A percentile compares a stretch with the other conserved stretches of the same genome.
These are phyloP conservation scores for Aphyosemion australe DNA, from an alignment of 2,113 vertebrate species.

Conservation along the genomic window DNA sequence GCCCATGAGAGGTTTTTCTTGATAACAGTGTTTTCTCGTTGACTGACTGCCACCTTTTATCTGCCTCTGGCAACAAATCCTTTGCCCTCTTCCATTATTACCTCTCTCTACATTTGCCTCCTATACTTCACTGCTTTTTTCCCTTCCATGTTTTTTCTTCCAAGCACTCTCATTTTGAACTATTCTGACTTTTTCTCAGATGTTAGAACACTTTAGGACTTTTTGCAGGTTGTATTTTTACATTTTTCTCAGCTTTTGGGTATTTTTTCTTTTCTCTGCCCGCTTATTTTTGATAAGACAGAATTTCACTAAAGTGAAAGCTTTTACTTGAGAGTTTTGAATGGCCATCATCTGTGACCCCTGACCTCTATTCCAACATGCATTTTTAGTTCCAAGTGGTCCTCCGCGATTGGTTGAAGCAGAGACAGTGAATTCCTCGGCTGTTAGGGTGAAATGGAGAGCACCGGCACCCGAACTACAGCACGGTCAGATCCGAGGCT, in stretches of 20 bases:
- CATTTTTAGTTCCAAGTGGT: slow-evolving; percentile 98
- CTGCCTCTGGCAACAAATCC: slow-evolving; percentile 65
- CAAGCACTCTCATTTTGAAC: slow-evolving; percentile 83
- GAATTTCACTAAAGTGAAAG: slow-evolving; percentile 28
- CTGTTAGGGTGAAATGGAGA: slow-evolving; percentile 93
- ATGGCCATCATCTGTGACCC: slow-evolving; percentile 56
- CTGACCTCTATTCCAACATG: slow-evolving; percentile 89
- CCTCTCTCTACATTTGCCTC: slow-evolving; percentile 82
- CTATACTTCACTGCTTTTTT: slow-evolving; percentile 90
- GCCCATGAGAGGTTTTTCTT: slow-evolving; percentile 52
- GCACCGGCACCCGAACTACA: slow-evolving; percentile 90
- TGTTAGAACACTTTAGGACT: slow-evolving; percentile 57
- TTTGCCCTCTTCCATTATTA: slow-evolving; percentile 73
- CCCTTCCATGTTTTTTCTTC: slow-evolving; percentile 83
- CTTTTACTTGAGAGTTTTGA: slow-evolving; percentile 53
- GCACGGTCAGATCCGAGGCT: slow-evolving; percentile 94
- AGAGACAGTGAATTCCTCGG: slow-evolving; percentile 94
- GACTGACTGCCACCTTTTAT: slow-evolving; percentile 72
- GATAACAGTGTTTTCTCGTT: slow-evolving; percentile 70
- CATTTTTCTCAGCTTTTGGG: slow-evolving; percentile 46
- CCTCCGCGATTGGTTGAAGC: slow-evolving; percentile 93
- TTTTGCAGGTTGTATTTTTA: slow-evolving; percentile 61
- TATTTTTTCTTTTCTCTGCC: slow-evolving; percentile 58
- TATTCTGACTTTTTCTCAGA: slow-evolving; percentile 64
- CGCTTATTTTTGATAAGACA: slow-evolving; percentile 46